These are phyloP conservation scores for Alviniconcha marisindica DNA, from an alignment of 1,140 invertebrate species.

Conservation along the genomic window DNA sequence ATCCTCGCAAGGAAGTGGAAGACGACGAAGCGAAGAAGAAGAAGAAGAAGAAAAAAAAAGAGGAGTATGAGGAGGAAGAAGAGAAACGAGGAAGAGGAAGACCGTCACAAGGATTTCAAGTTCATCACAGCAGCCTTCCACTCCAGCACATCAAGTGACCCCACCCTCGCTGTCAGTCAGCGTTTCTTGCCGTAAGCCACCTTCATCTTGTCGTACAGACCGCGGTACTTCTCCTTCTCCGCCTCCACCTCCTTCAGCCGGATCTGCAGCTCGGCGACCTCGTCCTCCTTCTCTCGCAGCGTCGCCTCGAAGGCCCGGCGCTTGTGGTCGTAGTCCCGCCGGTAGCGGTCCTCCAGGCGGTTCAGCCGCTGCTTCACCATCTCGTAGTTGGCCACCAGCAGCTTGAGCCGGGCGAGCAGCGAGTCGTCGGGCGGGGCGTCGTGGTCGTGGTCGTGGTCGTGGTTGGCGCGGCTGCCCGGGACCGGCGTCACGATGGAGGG, in stretches of 20 bases:
- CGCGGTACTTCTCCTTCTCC: conserved; percentile 41
- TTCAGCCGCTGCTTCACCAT: conserved; percentile 17
- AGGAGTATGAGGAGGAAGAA: neutral
- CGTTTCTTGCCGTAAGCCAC: conserved; percentile 2
- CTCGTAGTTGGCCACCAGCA: conserved; percentile 41
- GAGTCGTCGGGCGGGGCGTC: neutral
- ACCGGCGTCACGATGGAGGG: neutral
- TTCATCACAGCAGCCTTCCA: neutral
- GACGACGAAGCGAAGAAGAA: neutral
- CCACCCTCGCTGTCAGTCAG: neutral
- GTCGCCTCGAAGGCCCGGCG: conserved; percentile 25
- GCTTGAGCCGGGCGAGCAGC: conserved; percentile 32
- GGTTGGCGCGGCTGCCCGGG: neutral
- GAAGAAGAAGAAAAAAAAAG: neutral
- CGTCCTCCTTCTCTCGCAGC: conserved; percentile 26
- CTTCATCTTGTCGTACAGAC: conserved; percentile 42
- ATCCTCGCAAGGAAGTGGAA: too few relatives aligned
- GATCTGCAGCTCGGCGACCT: conserved; percentile 31
- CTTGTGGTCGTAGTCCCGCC: conserved; percentile 26
- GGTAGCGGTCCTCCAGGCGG: conserved; percentile 27
- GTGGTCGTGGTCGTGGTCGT: neutral
- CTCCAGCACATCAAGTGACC: neutral
- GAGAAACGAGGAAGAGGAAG: conserved; percentile 5
- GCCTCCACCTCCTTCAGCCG: conserved; percentile 36
- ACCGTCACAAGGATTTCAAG: neutral